These are phyloP conservation scores for Denticeps clupeoides DNA, from an alignment of 2,797 vertebrate genomes.

Conservation along the genomic window DNA sequence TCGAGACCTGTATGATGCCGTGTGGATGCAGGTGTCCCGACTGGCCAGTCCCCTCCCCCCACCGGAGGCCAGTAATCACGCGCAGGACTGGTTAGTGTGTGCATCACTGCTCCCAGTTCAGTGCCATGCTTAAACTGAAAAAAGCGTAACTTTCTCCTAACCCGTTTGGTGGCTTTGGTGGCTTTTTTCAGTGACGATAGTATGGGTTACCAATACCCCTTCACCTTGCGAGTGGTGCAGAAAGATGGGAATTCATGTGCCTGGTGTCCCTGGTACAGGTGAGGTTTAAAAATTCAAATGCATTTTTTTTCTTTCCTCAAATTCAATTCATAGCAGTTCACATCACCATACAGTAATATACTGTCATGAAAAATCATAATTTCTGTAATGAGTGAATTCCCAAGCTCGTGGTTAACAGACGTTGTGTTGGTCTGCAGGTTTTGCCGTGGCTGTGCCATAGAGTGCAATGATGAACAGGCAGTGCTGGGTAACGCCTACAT, in stretches of 20 bases:
- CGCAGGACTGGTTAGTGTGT: conserved; percentile 89
- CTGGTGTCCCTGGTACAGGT: conserved; percentile 98
- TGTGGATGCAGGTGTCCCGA: conserved; percentile 95
- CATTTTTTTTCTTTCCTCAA: too few relatives aligned
- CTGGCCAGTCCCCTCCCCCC: conserved; percentile 93
- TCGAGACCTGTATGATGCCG: conserved; percentile 86
- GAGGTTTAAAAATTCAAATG: too few relatives aligned
- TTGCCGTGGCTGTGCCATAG: conserved; percentile 87
- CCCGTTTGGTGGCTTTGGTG: too few relatives aligned
- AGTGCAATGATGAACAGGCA: conserved; percentile 81
- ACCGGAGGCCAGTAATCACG: conserved; percentile 96
- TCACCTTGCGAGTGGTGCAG: conserved; percentile 86
- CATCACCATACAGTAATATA: not conserved
- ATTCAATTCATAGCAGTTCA: too few relatives aligned
- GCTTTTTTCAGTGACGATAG: conserved; percentile 79
- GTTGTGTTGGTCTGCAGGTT: conserved; percentile 60
- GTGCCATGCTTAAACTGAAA: too few relatives aligned
- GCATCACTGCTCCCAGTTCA: too few relatives aligned
- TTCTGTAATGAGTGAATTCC: not conserved
- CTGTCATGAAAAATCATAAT: too few relatives aligned
- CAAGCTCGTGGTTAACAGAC: not conserved
- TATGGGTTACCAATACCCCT: conserved; percentile 97
- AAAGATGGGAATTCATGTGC: conserved; percentile 95
- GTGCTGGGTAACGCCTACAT: conserved; percentile 85
- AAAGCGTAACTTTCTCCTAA: too few relatives aligned